These are phyloP conservation scores for Coelopa pilipes DNA, from an alignment of 2,888 invertebrate genomes.

Conservation along the genomic window DNA sequence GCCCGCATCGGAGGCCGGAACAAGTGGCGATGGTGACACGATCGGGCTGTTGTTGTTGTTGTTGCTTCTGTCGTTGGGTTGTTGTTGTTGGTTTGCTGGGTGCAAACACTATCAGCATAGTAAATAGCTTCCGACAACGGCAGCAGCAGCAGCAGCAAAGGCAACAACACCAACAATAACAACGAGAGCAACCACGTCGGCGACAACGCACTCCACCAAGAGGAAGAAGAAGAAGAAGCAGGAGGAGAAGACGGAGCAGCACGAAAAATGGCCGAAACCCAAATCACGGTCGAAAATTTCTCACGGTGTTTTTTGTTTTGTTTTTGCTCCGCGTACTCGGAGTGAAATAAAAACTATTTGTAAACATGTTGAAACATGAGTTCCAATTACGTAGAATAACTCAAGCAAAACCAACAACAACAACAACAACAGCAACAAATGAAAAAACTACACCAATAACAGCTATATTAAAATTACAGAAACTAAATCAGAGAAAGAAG, in stretches of 20 bases:
- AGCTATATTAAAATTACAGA: constrained; percentile 21
- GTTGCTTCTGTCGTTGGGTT: no score
- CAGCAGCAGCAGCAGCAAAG: no score
- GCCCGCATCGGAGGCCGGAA: no score
- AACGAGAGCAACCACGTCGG: no score
- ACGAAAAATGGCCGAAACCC: constrained; percentile 9
- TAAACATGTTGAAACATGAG: constrained; percentile 47
- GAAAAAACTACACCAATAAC: not conserved
- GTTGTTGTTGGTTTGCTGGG: not conserved
- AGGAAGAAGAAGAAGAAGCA: no score
- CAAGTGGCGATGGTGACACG: constrained; percentile 1
- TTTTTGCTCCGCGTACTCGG: not conserved
- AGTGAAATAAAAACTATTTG: constrained; percentile 41
- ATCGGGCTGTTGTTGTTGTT: constrained; percentile 6
- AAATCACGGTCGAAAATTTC: constrained; percentile 50
- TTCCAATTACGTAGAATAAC: constrained; percentile 41
- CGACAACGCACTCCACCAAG: no score
- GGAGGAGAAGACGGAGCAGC: not conserved
- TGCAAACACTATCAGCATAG: constrained; percentile 35
- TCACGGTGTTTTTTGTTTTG: constrained; percentile 45
- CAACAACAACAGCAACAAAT: not conserved
- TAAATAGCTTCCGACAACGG: constrained; percentile 16
- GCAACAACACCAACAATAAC: not conserved
- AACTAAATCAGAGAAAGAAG: not conserved
- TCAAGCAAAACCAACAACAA: constrained; percentile 24